These are phyloP conservation scores for Lepidurus arcticus DNA, from an alignment of 1,140 invertebrate species.

Conservation along the genomic window DNA sequence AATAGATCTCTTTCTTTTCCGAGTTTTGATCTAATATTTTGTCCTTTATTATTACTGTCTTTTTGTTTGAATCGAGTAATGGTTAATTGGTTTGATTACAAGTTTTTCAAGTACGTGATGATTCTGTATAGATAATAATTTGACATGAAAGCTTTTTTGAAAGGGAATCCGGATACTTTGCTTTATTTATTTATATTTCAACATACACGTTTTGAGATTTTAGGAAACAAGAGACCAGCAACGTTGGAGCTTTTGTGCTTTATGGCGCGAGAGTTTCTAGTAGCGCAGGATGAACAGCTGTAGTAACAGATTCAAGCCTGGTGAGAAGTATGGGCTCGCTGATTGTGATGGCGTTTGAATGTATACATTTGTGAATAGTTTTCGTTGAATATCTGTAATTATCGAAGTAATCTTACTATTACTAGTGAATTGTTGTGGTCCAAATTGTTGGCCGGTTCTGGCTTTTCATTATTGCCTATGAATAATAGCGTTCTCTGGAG, in stretches of 20 bases:
- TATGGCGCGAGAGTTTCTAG: background rate
- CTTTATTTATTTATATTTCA: too few species aligned
- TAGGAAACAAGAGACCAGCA: background rate
- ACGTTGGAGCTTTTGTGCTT: background rate
- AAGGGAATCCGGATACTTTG: too few species aligned
- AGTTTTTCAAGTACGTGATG: too few species aligned
- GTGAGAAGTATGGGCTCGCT: background rate
- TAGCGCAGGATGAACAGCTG: background rate
- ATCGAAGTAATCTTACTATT: constrained; percentile 11
- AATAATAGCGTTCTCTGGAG: background rate
- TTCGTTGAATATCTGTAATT: constrained; percentile 19
- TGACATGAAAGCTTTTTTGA: too few species aligned
- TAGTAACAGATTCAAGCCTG: background rate
- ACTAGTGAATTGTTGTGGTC: background rate
- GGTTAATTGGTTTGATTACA: too few species aligned
- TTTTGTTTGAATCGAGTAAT: too few species aligned
- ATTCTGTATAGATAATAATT: too few species aligned
- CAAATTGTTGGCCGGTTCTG: background rate
- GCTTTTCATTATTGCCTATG: background rate
- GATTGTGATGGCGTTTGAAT: constrained; percentile 13
- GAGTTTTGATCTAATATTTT: background rate
- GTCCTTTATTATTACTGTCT: too few species aligned
- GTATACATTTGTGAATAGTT: constrained; percentile 22
- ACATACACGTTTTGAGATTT: too few species aligned
- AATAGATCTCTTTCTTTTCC: constrained; percentile 26